Conservation (phyloP, 2,888 invertebrate genomes). For the Drosophila mettleri region DNA sequence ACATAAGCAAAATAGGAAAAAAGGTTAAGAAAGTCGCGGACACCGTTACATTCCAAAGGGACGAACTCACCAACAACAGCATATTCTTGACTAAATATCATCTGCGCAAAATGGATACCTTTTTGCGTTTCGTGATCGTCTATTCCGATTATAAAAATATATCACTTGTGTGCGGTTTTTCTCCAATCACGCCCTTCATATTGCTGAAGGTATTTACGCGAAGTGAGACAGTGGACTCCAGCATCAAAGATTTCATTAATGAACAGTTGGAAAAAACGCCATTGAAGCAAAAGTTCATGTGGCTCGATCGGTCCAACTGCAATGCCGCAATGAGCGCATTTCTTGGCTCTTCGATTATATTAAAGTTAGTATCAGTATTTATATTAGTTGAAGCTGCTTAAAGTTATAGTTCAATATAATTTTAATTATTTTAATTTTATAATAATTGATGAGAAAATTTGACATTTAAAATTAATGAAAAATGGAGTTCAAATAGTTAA, state of each 20-base stretch:
- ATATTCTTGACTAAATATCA: not conserved
- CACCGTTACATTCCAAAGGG: not conserved
- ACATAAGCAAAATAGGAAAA: not conserved
- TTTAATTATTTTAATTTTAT: too few species aligned
- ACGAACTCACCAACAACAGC: not conserved
- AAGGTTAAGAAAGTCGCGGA: not conserved
- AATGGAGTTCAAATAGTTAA: not conserved
- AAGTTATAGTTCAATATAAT: too few species aligned
- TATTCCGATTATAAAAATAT: not conserved
- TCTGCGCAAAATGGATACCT: not conserved
- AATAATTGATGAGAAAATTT: too few species aligned
- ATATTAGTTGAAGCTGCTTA: too few species aligned
- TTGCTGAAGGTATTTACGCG: not conserved
- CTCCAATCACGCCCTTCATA: not conserved
- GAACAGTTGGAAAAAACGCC: not conserved
- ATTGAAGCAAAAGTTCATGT: not conserved
- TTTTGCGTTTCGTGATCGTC: not conserved
- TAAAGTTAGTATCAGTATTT: not conserved
- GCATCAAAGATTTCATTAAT: not conserved
- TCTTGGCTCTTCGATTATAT: not conserved
- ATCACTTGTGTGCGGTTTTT: not conserved
- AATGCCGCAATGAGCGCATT: not conserved
- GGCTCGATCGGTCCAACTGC: not conserved
- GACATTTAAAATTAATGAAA: not conserved
- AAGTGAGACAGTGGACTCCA: not conserved